These are phyloP conservation scores for Leucopsar rothschildi DNA, from an alignment of 2,113 vertebrate genomes.

Conservation along the genomic window DNA sequence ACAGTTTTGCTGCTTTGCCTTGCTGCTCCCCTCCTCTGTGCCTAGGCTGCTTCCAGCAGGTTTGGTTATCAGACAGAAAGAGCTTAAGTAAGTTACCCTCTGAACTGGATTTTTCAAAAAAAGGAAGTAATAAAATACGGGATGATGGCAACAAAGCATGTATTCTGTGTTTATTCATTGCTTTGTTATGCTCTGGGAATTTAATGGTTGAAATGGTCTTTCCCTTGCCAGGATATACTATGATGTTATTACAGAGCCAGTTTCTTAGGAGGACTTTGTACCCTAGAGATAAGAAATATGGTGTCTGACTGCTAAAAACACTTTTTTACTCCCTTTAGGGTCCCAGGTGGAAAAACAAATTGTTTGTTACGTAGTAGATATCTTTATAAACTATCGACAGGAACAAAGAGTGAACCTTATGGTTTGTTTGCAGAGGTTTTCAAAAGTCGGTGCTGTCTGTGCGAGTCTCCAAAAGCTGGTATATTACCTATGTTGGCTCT, in stretches of 20 bases:
- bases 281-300: neutral
- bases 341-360: neutral
- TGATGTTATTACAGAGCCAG: neutral
- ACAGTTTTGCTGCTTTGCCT: neutral
- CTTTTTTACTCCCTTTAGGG: neutral
- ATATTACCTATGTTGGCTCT: neutral
- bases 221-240: neutral
- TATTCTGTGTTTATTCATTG: neutral
- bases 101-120: neutral
- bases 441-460: neutral
- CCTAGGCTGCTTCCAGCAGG: neutral
- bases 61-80: neutral
- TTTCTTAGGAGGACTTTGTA: neutral
- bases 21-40: neutral
- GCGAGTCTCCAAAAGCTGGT: neutral
- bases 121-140: slow-evolving; percentile 29
- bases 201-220: neutral
- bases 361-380: neutral
- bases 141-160: neutral
- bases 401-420: neutral
- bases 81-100: slow-evolving; percentile 27
- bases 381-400: neutral
- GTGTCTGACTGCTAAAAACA: neutral
- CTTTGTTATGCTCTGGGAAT: neutral
- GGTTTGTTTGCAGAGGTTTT: neutral